These are phyloP conservation scores for Emydura subglobosa DNA, from an alignment of 2,113 vertebrate genomes.

Conservation along the genomic window DNA sequence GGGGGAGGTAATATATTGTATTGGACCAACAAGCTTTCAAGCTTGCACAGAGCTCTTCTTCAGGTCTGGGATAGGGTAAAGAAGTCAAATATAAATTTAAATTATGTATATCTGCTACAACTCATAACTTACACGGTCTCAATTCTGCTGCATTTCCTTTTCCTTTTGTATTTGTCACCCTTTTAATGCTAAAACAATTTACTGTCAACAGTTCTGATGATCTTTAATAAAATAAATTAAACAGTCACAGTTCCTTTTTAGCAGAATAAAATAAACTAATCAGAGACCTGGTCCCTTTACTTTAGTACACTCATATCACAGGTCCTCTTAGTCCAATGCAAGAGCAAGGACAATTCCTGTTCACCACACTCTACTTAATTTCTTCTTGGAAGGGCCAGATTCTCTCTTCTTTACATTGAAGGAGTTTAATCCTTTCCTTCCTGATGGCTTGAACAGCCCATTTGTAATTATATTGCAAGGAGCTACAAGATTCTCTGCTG, in stretches of 20 bases:
- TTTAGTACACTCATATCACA: neutral
- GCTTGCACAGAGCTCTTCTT: too few relatives aligned
- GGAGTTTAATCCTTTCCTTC: neutral
- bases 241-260: neutral
- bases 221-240: neutral
- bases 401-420: neutral
- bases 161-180: neutral
- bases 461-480: neutral
- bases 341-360: neutral
- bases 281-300: neutral
- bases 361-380: neutral
- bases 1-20: too few relatives aligned
- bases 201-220: neutral
- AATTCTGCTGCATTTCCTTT: neutral
- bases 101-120: too few relatives aligned
- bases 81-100: too few relatives aligned
- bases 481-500: neutral
- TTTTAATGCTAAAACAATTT: neutral
- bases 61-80: too few relatives aligned
- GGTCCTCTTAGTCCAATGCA: neutral
- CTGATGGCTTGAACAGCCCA: neutral
- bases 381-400: neutral
- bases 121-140: neutral
- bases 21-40: too few relatives aligned
- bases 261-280: fast-evolving